These are phyloP conservation scores for Lasiurus cinereus DNA, from an alignment of 2,113 vertebrate species.

Conservation along the genomic window DNA sequence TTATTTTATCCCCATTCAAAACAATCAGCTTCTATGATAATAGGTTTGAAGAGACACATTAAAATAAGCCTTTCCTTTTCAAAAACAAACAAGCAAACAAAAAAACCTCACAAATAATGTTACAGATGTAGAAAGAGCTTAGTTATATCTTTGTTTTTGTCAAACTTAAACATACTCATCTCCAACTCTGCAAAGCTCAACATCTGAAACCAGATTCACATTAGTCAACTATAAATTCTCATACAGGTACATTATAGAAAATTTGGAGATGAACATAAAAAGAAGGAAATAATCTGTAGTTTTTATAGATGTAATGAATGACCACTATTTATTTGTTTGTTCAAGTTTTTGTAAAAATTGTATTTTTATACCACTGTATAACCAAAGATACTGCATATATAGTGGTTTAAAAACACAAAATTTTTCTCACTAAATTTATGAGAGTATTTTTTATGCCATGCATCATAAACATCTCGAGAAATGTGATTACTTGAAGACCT, in stretches of 20 bases:
- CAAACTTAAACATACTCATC: neutral
- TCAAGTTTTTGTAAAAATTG: neutral
- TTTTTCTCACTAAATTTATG: neutral
- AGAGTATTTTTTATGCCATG: neutral
- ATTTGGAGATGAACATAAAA: neutral
- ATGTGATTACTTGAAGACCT: neutral
- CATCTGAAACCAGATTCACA: neutral
- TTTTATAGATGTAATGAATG: neutral
- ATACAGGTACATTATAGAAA: neutral
- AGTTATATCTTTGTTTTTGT: conserved; percentile 31
- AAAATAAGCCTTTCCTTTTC: neutral
- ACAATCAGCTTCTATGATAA: neutral
- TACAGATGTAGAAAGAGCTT: neutral
- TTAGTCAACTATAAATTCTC: neutral
- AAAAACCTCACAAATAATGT: neutral
- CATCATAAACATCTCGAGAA: neutral
- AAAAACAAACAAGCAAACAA: neutral
- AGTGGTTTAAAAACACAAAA: neutral
- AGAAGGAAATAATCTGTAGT: neutral
- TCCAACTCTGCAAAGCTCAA: neutral
- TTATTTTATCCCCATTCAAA: conserved; percentile 18
- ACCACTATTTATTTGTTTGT: neutral
- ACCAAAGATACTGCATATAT: neutral
- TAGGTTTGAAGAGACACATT: conserved; percentile 22
- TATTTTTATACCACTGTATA: neutral